Evolutionary conservation across 2,113 vertebrate genomes (phyloP).

Genomic region (Bombycilla garrulus): DNA sequence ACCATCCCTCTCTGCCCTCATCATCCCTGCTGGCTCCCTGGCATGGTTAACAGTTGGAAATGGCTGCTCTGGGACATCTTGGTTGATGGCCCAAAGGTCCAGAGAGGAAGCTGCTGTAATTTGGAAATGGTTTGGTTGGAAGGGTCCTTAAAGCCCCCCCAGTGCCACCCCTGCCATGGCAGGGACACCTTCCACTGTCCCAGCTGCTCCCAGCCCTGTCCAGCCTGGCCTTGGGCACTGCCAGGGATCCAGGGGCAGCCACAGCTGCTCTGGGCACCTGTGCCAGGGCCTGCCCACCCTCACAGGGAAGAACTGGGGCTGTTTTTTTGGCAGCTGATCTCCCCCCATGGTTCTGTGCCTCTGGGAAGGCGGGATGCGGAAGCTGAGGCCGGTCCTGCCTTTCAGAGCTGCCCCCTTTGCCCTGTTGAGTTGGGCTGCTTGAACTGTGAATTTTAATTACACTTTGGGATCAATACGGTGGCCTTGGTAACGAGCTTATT

Average conservation of each 20-base stretch:
- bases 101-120: background rate
- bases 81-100: background rate
- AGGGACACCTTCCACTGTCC: background rate
- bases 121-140: background rate
- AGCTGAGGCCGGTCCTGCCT: slow-evolving; percentile 6
- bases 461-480: slow-evolving; percentile 73
- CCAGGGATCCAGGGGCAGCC: background rate
- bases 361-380: background rate
- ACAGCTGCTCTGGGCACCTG: background rate
- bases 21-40: background rate
- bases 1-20: background rate
- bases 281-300: background rate
- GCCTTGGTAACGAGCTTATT: slow-evolving; percentile 76
- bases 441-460: slow-evolving; percentile 72
- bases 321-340: background rate
- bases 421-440: slow-evolving; percentile 40
- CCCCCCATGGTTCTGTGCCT: background rate
- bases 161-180: background rate
- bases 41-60: background rate
- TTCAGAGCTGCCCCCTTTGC: background rate
- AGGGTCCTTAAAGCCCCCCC: background rate
- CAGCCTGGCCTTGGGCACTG: background rate
- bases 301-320: background rate
- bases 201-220: rapidly evolving
- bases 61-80: background rate